phyloP scores from a whole-genome alignment of 2,797 vertebrate species.

The Hydrolagus colliei region DNA sequence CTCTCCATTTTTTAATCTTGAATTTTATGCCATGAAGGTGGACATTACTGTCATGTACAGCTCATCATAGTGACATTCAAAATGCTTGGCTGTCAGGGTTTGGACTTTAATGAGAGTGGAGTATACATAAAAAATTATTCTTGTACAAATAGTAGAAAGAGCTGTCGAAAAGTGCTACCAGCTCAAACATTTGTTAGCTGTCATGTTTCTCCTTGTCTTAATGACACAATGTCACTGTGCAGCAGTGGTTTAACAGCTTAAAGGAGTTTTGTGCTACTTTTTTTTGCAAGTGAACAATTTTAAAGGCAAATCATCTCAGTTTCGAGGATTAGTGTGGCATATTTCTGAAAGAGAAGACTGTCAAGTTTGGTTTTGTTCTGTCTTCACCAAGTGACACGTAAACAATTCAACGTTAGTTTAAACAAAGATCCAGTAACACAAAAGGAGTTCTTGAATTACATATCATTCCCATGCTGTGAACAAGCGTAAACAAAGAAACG shows the following conservation, averaged over 20 bases:
- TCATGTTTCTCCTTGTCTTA: slow-evolving; percentile 3
- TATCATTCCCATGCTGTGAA: background rate
- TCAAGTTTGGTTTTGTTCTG: background rate
- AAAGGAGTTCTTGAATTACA: background rate
- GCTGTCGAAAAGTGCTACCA: too few species aligned
- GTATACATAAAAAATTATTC: too few species aligned
- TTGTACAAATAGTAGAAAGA: background rate
- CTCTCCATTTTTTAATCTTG: background rate
- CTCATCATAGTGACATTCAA: background rate
- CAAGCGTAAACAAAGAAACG: background rate
- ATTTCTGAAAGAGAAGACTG: background rate
- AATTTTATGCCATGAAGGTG: background rate
- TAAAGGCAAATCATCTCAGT: background rate
- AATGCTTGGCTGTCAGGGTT: background rate
- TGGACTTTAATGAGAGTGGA: too few species aligned
- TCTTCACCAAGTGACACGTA: background rate
- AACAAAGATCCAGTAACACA: background rate
- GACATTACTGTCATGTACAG: background rate
- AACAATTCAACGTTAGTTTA: background rate
- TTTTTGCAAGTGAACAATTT: background rate
- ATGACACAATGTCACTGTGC: background rate
- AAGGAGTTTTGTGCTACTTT: background rate
- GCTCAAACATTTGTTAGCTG: background rate
- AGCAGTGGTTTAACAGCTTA: background rate
- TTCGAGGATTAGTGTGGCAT: too few species aligned